A percentile compares a stretch with the other conserved stretches of the same genome.
Evolutionary conservation across 2,888 invertebrate genomes (phyloP).

Genomic region (Cancer borealis): DNA sequence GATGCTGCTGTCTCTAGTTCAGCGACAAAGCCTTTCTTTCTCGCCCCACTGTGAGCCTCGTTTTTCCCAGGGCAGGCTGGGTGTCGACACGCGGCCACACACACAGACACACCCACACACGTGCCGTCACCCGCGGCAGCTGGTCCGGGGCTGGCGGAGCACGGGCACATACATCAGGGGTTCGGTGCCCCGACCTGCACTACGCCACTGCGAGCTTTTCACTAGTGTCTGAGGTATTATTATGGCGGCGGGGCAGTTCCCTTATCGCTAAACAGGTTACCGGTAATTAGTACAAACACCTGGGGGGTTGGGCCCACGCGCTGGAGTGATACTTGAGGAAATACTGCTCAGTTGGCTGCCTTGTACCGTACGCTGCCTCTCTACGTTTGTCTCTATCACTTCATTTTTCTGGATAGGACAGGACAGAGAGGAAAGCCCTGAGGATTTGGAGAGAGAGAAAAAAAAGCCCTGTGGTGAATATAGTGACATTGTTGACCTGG

Average conservation of each 20-base stretch:
- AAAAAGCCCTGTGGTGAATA: slow-evolving; percentile 30
- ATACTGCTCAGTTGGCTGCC: slow-evolving; percentile 59
- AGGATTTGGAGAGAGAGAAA: slow-evolving; percentile 39
- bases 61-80: neutral
- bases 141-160: neutral
- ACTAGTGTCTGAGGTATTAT: slow-evolving; percentile 43
- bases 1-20: slow-evolving; percentile 22
- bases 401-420: slow-evolving; percentile 27
- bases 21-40: neutral
- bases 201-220: neutral
- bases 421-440: slow-evolving; percentile 45
- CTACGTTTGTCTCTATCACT: neutral
- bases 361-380: slow-evolving; percentile 24
- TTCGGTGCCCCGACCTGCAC: slow-evolving; percentile 12
- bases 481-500: neutral
- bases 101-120: slow-evolving; percentile 16
- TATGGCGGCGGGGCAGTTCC: slow-evolving; percentile 43
- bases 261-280: slow-evolving; percentile 45
- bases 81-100: neutral
- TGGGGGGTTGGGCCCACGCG: neutral
- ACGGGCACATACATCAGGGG: neutral
- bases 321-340: slow-evolving; percentile 55
- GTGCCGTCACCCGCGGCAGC: neutral
- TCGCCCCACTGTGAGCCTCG: neutral
- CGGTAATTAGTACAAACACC: slow-evolving; percentile 49